Evolutionary conservation across 1,140 invertebrate species (phyloP).

Genomic region (Brachionus sp.): DNA sequence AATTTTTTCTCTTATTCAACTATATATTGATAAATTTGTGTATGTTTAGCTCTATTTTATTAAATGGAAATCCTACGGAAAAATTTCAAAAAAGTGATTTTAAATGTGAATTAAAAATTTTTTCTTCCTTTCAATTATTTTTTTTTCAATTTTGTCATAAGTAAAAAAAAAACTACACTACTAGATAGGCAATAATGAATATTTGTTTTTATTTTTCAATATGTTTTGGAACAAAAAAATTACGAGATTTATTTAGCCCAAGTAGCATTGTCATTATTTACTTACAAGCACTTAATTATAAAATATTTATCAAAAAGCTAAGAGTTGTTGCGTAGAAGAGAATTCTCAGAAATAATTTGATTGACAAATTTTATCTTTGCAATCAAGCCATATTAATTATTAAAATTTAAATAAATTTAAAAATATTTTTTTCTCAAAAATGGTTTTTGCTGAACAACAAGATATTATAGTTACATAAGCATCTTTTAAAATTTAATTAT

Average conservation of each 20-base stretch:
- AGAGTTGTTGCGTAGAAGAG: too few relatives aligned
- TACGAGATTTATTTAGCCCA: neutral
- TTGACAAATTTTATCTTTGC: too few relatives aligned
- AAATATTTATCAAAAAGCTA: neutral
- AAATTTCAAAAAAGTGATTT: neutral
- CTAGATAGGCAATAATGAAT: neutral
- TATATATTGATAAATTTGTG: neutral
- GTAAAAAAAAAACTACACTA: neutral
- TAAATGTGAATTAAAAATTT: neutral
- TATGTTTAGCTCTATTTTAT: neutral
- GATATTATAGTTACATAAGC: too few relatives aligned
- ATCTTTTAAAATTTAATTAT: too few relatives aligned
- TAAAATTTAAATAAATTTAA: too few relatives aligned
- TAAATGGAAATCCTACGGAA: neutral
- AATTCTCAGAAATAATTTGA: too few relatives aligned
- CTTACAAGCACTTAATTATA: neutral
- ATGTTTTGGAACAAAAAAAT: neutral
- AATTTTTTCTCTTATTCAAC: neutral
- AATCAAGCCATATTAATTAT: too few relatives aligned
- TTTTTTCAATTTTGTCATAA: neutral
- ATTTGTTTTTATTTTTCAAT: neutral
- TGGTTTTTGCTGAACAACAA: too few relatives aligned
- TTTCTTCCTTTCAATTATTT: neutral
- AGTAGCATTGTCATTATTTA: neutral
- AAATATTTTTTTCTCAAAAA: too few relatives aligned